phyloP scores from a whole-genome alignment of 2,888 invertebrate genomes.

The Marasmarcha lunaedactyla region DNA sequence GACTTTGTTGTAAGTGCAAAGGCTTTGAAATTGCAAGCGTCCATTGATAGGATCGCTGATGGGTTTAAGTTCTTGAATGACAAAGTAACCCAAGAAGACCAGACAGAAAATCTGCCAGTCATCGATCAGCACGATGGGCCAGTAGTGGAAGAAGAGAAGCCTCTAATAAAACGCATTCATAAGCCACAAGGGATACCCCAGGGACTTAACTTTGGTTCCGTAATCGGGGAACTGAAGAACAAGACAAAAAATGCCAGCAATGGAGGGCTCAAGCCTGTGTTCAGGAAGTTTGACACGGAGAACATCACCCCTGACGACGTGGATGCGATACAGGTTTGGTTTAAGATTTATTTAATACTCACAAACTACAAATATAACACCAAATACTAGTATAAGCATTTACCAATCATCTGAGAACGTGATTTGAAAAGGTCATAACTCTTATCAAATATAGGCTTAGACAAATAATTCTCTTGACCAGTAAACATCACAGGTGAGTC shows the following conservation, averaged over 20 bases:
- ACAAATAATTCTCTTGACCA: too few relatives aligned
- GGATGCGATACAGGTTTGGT: conserved; percentile 44
- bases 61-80: conserved; percentile 29
- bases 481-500: too few relatives aligned
- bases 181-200: conserved; percentile 43
- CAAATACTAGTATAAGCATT: too few relatives aligned
- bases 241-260: conserved; percentile 46
- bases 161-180: conserved; percentile 38
- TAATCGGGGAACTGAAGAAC: conserved; percentile 55
- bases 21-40: conserved; percentile 26
- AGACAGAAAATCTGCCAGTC: background rate
- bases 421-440: too few relatives aligned
- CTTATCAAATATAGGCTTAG: too few relatives aligned
- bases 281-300: conserved; percentile 51
- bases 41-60: conserved; percentile 36
- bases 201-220: conserved; percentile 53
- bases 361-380: too few relatives aligned
- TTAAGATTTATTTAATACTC: conserved; percentile 1
- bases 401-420: too few relatives aligned
- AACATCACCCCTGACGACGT: conserved; percentile 13
- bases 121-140: background rate
- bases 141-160: conserved; percentile 25
- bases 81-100: conserved; percentile 5
- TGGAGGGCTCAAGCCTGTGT: conserved; percentile 52
- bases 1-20: conserved; percentile 17